Conservation (phyloP, 1,140 invertebrate genomes). For the Drosophila nikananu region DNA sequence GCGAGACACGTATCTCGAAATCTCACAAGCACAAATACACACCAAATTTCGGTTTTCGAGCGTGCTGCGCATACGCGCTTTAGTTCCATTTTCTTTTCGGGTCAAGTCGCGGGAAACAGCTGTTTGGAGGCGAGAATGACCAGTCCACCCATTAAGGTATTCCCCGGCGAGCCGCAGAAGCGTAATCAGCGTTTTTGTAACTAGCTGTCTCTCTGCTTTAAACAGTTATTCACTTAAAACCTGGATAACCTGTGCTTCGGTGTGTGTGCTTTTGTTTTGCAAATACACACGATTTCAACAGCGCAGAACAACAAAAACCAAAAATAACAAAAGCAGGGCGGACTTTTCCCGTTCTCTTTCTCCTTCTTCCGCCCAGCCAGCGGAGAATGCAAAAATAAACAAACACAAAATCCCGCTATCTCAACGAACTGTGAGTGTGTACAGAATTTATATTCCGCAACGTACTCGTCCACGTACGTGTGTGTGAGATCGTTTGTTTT, state of each 20-base stretch:
- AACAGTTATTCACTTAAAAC: conserved; percentile 61
- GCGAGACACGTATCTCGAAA: conserved; percentile 43
- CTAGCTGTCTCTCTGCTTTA: conserved; percentile 50
- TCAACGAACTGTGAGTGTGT: conserved; percentile 25
- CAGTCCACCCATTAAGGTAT: conserved; percentile 68
- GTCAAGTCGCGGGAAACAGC: conserved; percentile 48
- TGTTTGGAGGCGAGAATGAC: conserved; percentile 43
- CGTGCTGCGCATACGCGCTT: conserved; percentile 51
- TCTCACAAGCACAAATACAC: conserved; percentile 22
- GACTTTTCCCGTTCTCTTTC: conserved; percentile 58
- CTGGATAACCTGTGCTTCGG: conserved; percentile 25
- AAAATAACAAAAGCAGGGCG: conserved; percentile 51
- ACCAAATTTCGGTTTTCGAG: conserved; percentile 25
- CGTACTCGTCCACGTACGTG: conserved; percentile 21
- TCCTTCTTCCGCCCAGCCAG: conserved; percentile 27
- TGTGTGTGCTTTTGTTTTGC: conserved; percentile 54
- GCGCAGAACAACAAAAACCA: conserved; percentile 41
- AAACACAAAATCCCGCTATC: conserved; percentile 55
- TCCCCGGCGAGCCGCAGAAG: conserved; percentile 61
- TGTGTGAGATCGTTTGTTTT: conserved; percentile 54
- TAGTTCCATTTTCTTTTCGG: conserved; percentile 42
- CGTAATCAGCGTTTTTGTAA: conserved; percentile 63
- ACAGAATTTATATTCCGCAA: conserved; percentile 29
- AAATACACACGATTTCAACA: conserved; percentile 66
- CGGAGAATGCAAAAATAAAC: conserved; percentile 58